phyloP scores from a whole-genome alignment of 2,888 invertebrate species.

The Amiota minor region DNA sequence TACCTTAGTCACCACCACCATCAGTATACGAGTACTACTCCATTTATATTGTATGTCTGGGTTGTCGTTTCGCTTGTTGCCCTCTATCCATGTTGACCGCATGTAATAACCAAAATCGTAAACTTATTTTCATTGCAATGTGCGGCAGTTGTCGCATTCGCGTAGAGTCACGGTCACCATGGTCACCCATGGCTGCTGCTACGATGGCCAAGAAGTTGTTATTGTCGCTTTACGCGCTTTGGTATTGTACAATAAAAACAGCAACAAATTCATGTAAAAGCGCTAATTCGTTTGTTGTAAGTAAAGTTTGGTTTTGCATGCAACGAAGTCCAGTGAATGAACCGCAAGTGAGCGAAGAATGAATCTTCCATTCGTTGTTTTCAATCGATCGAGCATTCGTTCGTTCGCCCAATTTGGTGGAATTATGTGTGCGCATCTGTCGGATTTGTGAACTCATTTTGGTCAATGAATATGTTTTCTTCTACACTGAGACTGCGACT shows the following conservation, averaged over 20 bases:
- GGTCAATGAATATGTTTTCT: constrained; percentile 34
- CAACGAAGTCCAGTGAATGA: background rate
- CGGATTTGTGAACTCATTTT: constrained; percentile 52
- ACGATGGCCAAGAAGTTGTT: background rate
- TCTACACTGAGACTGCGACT: background rate
- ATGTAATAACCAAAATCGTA: constrained; percentile 25
- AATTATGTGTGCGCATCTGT: constrained; percentile 43
- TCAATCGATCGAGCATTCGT: background rate
- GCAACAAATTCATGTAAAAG: constrained; percentile 15
- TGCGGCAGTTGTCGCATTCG: background rate
- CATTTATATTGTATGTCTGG: background rate
- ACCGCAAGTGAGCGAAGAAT: too few relatives aligned
- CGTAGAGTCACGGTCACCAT: background rate
- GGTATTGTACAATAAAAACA: background rate
- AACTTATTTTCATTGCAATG: constrained; percentile 13
- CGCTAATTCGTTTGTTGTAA: constrained; percentile 33
- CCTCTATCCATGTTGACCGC: constrained; percentile 16
- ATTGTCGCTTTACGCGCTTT: background rate
- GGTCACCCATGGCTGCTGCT: background rate
- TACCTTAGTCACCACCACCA: background rate
- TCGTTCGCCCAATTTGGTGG: constrained; percentile 21
- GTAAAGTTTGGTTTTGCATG: constrained; percentile 2
- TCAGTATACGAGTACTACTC: background rate
- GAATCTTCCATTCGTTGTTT: too few relatives aligned
- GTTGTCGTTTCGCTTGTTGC: background rate